Evolutionary conservation across 2,797 vertebrate species (phyloP).

Genomic region (Enteromius paludinosus): DNA sequence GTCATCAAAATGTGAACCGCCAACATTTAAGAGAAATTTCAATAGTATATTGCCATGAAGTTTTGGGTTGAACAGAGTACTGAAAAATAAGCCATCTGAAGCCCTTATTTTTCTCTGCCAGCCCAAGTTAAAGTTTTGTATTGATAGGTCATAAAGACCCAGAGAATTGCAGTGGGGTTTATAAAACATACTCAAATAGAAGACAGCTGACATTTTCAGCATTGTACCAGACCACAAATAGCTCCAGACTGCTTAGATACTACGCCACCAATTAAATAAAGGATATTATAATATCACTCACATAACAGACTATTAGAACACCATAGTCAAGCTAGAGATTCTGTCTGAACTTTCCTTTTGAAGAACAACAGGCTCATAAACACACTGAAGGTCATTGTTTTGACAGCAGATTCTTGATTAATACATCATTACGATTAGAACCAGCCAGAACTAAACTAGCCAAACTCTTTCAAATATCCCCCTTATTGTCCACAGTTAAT

Average conservation of each 20-base stretch:
- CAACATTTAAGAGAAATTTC: not conserved
- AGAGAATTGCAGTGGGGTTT: slow-evolving; percentile 71
- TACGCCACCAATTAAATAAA: slow-evolving; percentile 80
- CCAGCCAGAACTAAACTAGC: slow-evolving; percentile 11
- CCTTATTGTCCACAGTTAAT: slow-evolving; percentile 17
- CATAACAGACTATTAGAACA: slow-evolving; percentile 69
- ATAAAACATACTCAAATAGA: slow-evolving; percentile 69
- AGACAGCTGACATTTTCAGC: slow-evolving; percentile 85
- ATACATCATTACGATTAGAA: slow-evolving; percentile 48
- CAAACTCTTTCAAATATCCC: slow-evolving; percentile 46
- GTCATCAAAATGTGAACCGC: not conserved
- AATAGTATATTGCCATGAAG: not conserved
- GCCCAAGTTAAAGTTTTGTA: slow-evolving; percentile 29
- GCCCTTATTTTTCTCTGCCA: not conserved
- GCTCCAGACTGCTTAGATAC: slow-evolving; percentile 71
- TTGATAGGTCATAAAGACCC: slow-evolving; percentile 52
- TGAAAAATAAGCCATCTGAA: not conserved
- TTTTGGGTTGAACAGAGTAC: not conserved
- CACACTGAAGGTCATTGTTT: slow-evolving; percentile 44
- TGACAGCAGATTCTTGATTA: slow-evolving; percentile 45
- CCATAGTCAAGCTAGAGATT: slow-evolving; percentile 69
- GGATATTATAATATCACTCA: slow-evolving; percentile 63
- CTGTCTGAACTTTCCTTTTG: slow-evolving; percentile 56
- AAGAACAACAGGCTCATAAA: slow-evolving; percentile 48
- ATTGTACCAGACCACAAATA: slow-evolving; percentile 82